A percentile compares a stretch with the other conserved stretches of the same genome.
Evolutionary conservation across 2,113 vertebrate genomes (phyloP).

Genomic region (Scortum barcoo): DNA sequence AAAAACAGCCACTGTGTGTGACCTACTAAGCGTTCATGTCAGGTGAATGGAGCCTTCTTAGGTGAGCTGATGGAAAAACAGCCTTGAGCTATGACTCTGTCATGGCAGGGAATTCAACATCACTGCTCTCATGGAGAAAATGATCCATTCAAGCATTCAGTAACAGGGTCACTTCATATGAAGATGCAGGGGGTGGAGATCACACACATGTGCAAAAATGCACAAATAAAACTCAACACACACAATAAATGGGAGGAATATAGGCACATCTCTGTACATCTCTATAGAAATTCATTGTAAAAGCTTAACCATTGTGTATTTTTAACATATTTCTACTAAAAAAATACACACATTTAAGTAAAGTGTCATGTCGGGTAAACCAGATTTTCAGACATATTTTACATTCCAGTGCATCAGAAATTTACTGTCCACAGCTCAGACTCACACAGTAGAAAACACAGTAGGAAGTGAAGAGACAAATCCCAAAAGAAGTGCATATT

Average conservation of each 20-base stretch:
- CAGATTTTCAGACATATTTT: too few species aligned
- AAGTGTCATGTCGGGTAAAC: too few species aligned
- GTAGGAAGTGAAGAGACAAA: too few species aligned
- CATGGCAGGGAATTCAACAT: conserved; percentile 25
- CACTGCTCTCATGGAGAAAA: conserved; percentile 35
- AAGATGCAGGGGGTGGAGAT: conserved; percentile 8
- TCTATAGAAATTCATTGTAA: not conserved
- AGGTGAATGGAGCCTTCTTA: conserved; percentile 33
- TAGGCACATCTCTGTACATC: not conserved
- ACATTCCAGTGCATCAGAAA: too few species aligned
- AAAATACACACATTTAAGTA: too few species aligned
- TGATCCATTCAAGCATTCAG: conserved; percentile 47
- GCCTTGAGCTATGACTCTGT: conserved; percentile 43
- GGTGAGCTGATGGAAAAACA: conserved; percentile 46
- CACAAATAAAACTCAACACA: not conserved
- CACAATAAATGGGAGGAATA: not conserved
- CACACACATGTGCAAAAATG: not conserved
- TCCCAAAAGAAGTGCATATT: too few species aligned
- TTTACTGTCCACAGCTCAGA: too few species aligned
- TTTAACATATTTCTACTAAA: not conserved
- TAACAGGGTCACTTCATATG: conserved; percentile 24
- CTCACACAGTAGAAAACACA: too few species aligned
- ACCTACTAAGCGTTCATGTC: conserved; percentile 25
- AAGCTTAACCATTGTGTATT: not conserved
- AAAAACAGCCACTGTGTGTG: conserved; percentile 11